Percentiles rank a stretch among this genome's conserved stretches.
phyloP scores from a whole-genome alignment of 1,140 invertebrate species.

The Calephelis virginiensis region DNA sequence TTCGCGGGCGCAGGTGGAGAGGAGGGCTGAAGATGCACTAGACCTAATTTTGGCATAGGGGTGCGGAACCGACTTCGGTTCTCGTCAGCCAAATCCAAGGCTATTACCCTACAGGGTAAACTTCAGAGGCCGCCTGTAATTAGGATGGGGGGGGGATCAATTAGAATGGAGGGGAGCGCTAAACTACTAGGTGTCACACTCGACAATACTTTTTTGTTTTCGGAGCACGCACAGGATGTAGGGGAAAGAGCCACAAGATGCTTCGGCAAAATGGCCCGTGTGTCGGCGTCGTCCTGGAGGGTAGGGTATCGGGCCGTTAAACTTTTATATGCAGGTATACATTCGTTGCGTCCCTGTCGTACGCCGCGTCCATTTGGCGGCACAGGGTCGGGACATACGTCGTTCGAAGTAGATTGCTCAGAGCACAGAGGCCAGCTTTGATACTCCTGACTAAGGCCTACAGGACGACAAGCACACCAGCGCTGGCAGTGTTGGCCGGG shows the following conservation, averaged over 20 bases:
- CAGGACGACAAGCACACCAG: background rate
- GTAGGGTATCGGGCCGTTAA: conserved; percentile 9
- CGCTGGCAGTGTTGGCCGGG: background rate
- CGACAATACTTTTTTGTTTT: background rate
- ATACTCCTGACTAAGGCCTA: background rate
- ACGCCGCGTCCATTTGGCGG: background rate
- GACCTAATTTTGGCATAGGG: no score
- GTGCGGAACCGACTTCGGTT: no score
- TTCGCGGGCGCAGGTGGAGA: background rate
- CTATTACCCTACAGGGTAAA: background rate
- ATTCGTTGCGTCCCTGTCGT: conserved; percentile 41
- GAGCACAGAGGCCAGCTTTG: background rate
- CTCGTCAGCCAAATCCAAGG: no score
- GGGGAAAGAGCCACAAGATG: background rate
- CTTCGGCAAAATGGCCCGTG: no score
- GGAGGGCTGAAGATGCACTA: no score
- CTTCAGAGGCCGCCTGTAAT: background rate
- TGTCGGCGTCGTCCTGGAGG: conserved; percentile 10
- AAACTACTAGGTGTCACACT: background rate
- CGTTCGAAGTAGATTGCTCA: background rate
- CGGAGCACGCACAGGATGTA: background rate
- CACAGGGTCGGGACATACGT: no score
- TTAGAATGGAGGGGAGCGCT: background rate
- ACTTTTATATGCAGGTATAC: conserved; percentile 13
- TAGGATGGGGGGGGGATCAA: background rate